Conservation (phyloP, 2,797 vertebrate species). For the Gymnoscopelus braueri region DNA sequence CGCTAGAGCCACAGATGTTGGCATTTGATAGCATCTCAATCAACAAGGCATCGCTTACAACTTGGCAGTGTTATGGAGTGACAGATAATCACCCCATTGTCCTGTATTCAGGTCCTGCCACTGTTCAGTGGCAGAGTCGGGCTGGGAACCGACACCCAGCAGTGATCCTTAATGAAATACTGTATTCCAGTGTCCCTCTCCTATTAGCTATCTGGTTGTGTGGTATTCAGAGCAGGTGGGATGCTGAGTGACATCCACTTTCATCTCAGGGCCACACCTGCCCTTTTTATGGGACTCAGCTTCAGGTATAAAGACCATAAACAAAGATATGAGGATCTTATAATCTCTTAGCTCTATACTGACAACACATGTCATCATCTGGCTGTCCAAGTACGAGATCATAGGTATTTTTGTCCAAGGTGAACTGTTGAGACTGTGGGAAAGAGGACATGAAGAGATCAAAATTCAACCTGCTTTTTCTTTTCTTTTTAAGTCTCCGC, state of each 20-base stretch:
- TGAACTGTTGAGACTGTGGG: background rate
- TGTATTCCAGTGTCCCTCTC: slow-evolving; percentile 55
- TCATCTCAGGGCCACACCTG: slow-evolving; percentile 69
- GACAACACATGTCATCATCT: slow-evolving; percentile 38
- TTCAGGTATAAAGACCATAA: slow-evolving; percentile 37
- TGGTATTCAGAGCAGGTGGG: slow-evolving; percentile 73
- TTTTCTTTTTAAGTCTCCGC: background rate
- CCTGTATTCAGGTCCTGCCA: slow-evolving; percentile 45
- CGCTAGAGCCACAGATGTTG: slow-evolving; percentile 51
- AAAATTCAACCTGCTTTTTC: background rate
- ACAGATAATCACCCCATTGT: slow-evolving; percentile 75
- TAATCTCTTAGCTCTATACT: slow-evolving; percentile 21
- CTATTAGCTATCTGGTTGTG: slow-evolving; percentile 57
- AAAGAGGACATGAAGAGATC: slow-evolving; percentile 1
- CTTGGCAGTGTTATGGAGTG: slow-evolving; percentile 61
- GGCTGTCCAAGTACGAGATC: slow-evolving; percentile 23
- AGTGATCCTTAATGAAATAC: slow-evolving; percentile 62
- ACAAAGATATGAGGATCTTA: slow-evolving; percentile 26
- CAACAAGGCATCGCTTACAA: slow-evolving; percentile 57
- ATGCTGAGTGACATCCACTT: slow-evolving; percentile 75
- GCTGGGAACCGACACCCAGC: slow-evolving; percentile 33
- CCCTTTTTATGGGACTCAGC: slow-evolving; percentile 44
- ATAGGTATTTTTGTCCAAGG: slow-evolving; percentile 13
- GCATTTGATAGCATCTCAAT: slow-evolving; percentile 68
- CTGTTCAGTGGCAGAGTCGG: slow-evolving; percentile 29